phyloP scores from a whole-genome alignment of 2,113 vertebrate species.

The Neomonachus schauinslandi region DNA sequence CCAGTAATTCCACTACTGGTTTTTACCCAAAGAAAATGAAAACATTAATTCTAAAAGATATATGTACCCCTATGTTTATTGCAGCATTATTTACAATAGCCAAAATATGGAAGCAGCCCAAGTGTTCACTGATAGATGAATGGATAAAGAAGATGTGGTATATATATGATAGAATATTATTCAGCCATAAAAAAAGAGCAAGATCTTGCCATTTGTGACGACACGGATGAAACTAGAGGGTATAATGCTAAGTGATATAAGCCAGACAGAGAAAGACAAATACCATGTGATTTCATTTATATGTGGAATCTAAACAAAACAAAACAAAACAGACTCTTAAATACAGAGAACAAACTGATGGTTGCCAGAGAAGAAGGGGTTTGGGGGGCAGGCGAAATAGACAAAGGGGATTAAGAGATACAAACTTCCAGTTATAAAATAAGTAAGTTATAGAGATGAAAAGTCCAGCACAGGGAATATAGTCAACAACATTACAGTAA shows the following conservation, averaged over 20 bases:
- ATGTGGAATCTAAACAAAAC: neutral
- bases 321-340: neutral
- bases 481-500: neutral
- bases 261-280: neutral
- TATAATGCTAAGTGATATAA: neutral
- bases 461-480: neutral
- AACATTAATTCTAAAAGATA: neutral
- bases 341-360: neutral
- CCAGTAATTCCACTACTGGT: neutral
- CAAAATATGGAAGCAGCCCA: neutral
- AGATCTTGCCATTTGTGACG: neutral
- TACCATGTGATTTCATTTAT: neutral
- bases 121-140: neutral
- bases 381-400: neutral
- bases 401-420: neutral
- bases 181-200: neutral
- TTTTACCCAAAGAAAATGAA: neutral
- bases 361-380: neutral
- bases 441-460: neutral
- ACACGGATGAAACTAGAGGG: neutral
- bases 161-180: neutral
- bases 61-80: neutral
- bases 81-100: neutral
- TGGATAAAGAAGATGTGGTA: neutral
- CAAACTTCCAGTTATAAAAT: neutral